Evolutionary conservation across 2,113 vertebrate genomes (phyloP).

Genomic region (Neoarius graeffei): DNA sequence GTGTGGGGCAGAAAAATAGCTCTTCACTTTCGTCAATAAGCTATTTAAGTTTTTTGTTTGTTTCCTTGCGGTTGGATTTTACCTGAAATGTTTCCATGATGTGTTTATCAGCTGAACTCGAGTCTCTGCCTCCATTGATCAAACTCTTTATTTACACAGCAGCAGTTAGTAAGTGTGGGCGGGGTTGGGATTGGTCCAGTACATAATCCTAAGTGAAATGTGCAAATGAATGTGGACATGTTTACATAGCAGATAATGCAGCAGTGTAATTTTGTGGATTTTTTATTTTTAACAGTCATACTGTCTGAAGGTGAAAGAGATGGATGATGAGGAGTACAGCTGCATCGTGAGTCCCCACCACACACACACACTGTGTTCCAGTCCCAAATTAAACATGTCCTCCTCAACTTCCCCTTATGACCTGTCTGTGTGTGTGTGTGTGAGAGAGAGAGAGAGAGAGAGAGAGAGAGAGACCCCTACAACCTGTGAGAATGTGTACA

Average conservation of each 20-base stretch:
- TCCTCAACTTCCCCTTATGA: background rate
- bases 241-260: background rate
- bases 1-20: too few relatives aligned
- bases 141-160: background rate
- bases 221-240: background rate
- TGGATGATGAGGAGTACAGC: constrained; percentile 99
- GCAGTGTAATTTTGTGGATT: background rate
- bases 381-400: background rate
- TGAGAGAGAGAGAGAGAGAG: background rate
- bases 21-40: too few relatives aligned
- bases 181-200: background rate
- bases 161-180: background rate
- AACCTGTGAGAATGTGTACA: background rate
- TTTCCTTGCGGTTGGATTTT: background rate
- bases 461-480: background rate
- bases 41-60: background rate
- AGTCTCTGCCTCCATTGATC: background rate
- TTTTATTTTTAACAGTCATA: constrained; percentile 79
- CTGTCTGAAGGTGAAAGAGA: constrained; percentile 98
- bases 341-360: constrained; percentile 85
- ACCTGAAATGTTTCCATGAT: background rate
- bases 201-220: background rate
- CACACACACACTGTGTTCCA: background rate
- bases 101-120: background rate
- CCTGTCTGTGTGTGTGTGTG: background rate